Conservation (phyloP, 2,888 invertebrate genomes). For the Iselma pallidipennis region DNA sequence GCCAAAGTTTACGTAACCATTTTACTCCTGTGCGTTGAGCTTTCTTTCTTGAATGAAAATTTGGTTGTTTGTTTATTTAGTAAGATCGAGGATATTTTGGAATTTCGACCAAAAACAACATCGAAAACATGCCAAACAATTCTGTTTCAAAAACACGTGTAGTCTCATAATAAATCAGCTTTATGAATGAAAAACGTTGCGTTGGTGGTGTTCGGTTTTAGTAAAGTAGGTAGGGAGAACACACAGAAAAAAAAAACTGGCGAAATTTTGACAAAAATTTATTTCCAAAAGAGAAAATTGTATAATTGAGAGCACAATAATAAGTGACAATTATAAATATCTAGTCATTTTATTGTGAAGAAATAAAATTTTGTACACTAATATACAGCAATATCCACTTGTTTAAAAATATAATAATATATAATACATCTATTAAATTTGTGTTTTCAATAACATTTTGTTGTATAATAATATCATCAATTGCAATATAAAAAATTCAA, state of each 20-base stretch:
- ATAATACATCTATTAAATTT: slow-evolving; percentile 30
- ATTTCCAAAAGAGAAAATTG: slow-evolving; percentile 2
- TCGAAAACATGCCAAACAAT: background rate
- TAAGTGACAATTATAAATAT: slow-evolving; percentile 30
- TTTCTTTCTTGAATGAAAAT: too few species aligned
- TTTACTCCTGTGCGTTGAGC: too few species aligned
- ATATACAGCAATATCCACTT: slow-evolving; percentile 46
- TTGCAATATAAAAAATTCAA: slow-evolving; percentile 6
- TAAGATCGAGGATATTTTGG: too few species aligned
- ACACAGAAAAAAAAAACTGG: background rate
- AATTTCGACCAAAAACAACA: background rate
- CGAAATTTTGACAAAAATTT: background rate
- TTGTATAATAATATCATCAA: slow-evolving; percentile 37
- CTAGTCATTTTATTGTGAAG: slow-evolving; percentile 43
- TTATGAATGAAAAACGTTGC: background rate
- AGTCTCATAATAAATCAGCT: too few species aligned
- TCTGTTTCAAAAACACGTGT: background rate
- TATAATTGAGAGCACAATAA: slow-evolving; percentile 32
- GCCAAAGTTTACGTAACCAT: too few species aligned
- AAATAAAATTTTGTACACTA: slow-evolving; percentile 51
- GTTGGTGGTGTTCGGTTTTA: background rate
- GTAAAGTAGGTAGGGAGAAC: too few species aligned
- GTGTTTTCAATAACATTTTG: slow-evolving; percentile 30
- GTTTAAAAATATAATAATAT: slow-evolving; percentile 35
- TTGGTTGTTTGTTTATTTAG: too few species aligned